These are phyloP conservation scores for Chauna torquata DNA, from an alignment of 2,113 vertebrate species.

Conservation along the genomic window DNA sequence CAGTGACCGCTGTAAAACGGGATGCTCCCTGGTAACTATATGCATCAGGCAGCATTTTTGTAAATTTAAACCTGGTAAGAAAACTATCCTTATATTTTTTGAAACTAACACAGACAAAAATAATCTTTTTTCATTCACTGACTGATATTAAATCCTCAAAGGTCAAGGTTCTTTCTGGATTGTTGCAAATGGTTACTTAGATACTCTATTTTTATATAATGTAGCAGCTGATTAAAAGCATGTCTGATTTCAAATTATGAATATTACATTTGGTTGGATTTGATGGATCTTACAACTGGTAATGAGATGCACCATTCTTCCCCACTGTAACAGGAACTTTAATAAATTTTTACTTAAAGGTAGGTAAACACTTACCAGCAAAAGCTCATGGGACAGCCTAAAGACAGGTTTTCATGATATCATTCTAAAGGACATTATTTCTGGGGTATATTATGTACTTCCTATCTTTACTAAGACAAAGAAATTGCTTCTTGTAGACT, in stretches of 20 bases:
- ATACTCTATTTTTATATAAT: not conserved
- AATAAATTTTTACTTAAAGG: not conserved
- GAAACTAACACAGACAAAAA: not conserved
- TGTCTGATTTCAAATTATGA: not conserved
- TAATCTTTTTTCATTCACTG: not conserved
- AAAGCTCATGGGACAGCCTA: not conserved
- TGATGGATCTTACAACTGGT: not conserved
- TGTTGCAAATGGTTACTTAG: not conserved
- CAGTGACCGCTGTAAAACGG: not conserved
- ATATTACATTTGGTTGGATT: not conserved
- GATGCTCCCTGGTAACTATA: not conserved
- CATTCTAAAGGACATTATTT: not conserved
- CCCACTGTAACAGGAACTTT: not conserved
- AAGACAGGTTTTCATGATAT: not conserved
- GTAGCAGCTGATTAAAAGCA: not conserved
- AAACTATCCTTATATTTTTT: not conserved
- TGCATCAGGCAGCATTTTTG: not conserved
- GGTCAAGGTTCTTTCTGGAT: not conserved
- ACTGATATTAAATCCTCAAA: not conserved
- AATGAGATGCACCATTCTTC: not conserved
- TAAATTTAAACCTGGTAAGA: not conserved
- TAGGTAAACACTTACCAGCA: not conserved
- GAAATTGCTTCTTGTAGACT: not conserved
- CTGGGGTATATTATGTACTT: not conserved
- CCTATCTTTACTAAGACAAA: not conserved